Percentiles rank a stretch among this genome's conserved stretches.
Conservation (phyloP, 2,797 vertebrate species). For the Helicolenus hilgendorfi region DNA sequence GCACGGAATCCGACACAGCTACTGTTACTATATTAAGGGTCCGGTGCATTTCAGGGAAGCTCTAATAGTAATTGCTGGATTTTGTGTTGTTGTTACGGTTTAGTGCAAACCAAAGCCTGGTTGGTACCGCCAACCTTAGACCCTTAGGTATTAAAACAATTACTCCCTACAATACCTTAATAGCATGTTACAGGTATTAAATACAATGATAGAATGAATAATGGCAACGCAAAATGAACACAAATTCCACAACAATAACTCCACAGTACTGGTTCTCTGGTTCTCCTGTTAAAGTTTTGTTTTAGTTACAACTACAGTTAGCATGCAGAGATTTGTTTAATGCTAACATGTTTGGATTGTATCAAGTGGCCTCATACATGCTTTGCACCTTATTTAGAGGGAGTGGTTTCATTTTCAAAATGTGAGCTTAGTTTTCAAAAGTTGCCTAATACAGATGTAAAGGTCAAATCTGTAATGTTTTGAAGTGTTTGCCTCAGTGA, state of each 20-base stretch:
- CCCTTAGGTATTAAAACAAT: neutral
- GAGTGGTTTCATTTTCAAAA: neutral
- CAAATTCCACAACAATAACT: neutral
- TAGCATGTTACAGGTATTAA: neutral
- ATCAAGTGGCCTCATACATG: neutral
- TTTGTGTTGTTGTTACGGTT: neutral
- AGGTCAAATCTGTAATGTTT: neutral
- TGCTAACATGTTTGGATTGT: neutral
- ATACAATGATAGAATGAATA: neutral
- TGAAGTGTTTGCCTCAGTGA: neutral
- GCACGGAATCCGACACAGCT: neutral
- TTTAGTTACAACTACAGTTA: neutral
- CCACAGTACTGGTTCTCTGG: neutral
- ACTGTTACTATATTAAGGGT: constrained; percentile 3
- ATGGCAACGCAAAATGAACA: neutral
- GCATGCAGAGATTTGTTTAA: neutral
- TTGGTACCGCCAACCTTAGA: neutral
- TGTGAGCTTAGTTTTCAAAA: neutral
- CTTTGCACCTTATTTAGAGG: neutral
- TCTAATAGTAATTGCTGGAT: neutral
- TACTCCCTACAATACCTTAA: neutral
- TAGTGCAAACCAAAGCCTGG: neutral
- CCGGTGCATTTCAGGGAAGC: neutral
- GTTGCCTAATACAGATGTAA: neutral
- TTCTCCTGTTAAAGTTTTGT: neutral